A percentile compares a stretch with the other conserved stretches of the same genome.
These are phyloP conservation scores for Platycnemis pennipes DNA, from an alignment of 2,888 invertebrate species.

Conservation along the genomic window DNA sequence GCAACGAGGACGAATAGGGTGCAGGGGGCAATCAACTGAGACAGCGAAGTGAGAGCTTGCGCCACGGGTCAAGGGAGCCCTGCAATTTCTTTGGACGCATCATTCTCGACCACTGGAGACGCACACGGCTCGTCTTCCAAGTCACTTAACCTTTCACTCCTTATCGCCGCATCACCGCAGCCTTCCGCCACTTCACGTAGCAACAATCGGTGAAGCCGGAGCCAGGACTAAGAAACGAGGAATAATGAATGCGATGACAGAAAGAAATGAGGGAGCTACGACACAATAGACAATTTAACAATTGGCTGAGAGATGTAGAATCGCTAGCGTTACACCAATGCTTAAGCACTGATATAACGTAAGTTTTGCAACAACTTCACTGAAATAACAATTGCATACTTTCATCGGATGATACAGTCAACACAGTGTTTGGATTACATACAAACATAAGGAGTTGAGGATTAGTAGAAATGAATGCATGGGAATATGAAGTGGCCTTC, in stretches of 20 bases:
- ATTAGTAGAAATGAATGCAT: too few species aligned
- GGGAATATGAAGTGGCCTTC: too few species aligned
- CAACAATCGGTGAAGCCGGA: neutral
- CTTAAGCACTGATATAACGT: neutral
- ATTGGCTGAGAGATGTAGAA: too few species aligned
- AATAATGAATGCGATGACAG: neutral
- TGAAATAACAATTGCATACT: too few species aligned
- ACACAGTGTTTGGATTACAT: too few species aligned
- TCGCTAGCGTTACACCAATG: neutral
- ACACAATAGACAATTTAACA: too few species aligned
- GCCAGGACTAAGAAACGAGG: neutral
- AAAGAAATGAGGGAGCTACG: neutral
- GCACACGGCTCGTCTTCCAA: neutral
- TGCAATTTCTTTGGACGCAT: neutral
- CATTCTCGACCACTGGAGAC: constrained; percentile 19
- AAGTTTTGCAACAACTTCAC: too few species aligned
- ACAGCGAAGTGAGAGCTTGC: neutral
- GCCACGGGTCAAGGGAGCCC: neutral
- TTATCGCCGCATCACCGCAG: neutral
- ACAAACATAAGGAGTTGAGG: too few species aligned
- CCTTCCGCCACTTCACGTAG: neutral
- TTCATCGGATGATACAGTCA: too few species aligned
- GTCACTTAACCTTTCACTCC: constrained; percentile 13
- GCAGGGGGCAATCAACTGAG: neutral
- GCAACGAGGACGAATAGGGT: neutral